phyloP scores from a whole-genome alignment of 2,113 vertebrate species.

The Scomber japonicus region DNA sequence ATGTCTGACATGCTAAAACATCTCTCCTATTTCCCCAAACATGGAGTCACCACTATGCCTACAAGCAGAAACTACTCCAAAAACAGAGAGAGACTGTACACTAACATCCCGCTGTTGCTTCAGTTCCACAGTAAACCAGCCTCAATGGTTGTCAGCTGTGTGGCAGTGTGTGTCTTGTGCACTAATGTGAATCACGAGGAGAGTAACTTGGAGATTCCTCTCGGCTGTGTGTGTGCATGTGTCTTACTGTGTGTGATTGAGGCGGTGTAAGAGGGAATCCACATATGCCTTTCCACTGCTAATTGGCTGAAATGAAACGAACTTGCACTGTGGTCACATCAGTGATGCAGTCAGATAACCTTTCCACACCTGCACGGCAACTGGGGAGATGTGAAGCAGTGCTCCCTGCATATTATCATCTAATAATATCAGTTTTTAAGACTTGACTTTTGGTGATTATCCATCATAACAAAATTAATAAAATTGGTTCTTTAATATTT shows the following conservation, averaged over 20 bases:
- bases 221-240: neutral
- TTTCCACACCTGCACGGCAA: slow-evolving; percentile 39
- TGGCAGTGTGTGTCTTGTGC: slow-evolving; percentile 31
- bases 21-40: slow-evolving; percentile 13
- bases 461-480: slow-evolving; percentile 22
- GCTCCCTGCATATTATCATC: slow-evolving; percentile 13
- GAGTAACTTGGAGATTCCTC: slow-evolving; percentile 43
- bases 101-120: slow-evolving; percentile 37
- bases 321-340: slow-evolving; percentile 15
- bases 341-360: slow-evolving; percentile 37
- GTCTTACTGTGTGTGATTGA: slow-evolving; percentile 1
- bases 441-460: slow-evolving; percentile 40
- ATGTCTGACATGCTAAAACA: slow-evolving; percentile 29
- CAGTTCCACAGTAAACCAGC: slow-evolving; percentile 48
- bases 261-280: slow-evolving; percentile 7
- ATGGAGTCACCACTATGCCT: neutral
- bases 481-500: neutral
- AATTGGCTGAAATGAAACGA: slow-evolving; percentile 21
- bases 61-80: slow-evolving; percentile 1
- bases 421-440: neutral
- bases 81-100: neutral
- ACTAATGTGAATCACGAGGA: slow-evolving; percentile 78
- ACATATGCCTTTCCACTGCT: slow-evolving; percentile 23
- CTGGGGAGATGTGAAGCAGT: neutral
- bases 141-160: slow-evolving; percentile 67